These are phyloP conservation scores for Lottia gigantea DNA, from an alignment of 2,888 invertebrate genomes.

Conservation along the genomic window DNA sequence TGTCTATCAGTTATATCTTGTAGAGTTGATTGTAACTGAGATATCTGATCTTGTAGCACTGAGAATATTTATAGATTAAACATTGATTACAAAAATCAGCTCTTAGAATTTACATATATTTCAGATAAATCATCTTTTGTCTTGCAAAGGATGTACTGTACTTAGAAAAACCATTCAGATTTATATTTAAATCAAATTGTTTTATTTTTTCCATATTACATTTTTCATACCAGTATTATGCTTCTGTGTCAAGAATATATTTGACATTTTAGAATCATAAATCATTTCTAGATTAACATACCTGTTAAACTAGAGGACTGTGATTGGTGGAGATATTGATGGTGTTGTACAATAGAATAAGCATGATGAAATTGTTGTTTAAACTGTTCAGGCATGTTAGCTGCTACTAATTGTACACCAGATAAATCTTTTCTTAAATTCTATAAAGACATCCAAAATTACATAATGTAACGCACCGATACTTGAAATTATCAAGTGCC, in stretches of 20 bases:
- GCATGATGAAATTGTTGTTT: conserved; percentile 45
- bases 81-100: neutral
- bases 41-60: conserved; percentile 49
- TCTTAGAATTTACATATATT: neutral
- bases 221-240: too few species aligned
- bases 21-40: conserved; percentile 43
- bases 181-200: too few species aligned
- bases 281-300: conserved; percentile 11
- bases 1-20: conserved; percentile 53
- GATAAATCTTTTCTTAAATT: conserved; percentile 35
- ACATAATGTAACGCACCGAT: neutral
- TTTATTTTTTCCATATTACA: too few species aligned
- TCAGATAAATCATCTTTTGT: too few species aligned
- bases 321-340: conserved; percentile 44
- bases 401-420: conserved; percentile 41
- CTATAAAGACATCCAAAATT: conserved; percentile 22
- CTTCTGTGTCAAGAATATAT: too few species aligned
- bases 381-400: conserved; percentile 48
- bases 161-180: too few species aligned
- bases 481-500: neutral
- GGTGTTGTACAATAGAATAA: conserved; percentile 45
- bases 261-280: neutral
- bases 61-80: neutral
- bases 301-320: conserved; percentile 51
- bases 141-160: too few species aligned